These are phyloP conservation scores for Poeciliopsis presidionis DNA, from an alignment of 2,797 vertebrate genomes.

Conservation along the genomic window DNA sequence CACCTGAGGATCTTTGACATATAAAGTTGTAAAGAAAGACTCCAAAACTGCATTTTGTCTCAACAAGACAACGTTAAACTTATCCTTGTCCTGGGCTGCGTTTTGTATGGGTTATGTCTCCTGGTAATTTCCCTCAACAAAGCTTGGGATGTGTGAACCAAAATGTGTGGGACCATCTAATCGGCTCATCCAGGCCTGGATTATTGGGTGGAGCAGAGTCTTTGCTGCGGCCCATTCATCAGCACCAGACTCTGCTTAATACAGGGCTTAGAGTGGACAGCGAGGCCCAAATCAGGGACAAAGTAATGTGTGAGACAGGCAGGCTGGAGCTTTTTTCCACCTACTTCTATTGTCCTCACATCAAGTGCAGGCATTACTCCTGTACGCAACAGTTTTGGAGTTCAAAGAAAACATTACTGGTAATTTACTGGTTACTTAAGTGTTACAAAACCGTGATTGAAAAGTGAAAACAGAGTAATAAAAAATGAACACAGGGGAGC, in stretches of 20 bases:
- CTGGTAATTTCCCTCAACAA: not conserved
- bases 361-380: slow-evolving; percentile 59
- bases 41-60: slow-evolving; percentile 31
- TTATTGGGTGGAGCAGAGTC: slow-evolving; percentile 74
- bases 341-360: slow-evolving; percentile 61
- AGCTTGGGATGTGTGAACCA: slow-evolving; percentile 70
- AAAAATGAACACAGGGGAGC: slow-evolving; percentile 40
- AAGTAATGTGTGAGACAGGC: slow-evolving; percentile 52
- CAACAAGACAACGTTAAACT: slow-evolving; percentile 24
- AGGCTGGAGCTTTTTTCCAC: slow-evolving; percentile 42
- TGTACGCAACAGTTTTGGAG: slow-evolving; percentile 49
- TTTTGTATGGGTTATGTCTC: not conserved
- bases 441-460: slow-evolving; percentile 31
- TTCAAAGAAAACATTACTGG: slow-evolving; percentile 46
- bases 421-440: slow-evolving; percentile 13
- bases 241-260: slow-evolving; percentile 81
- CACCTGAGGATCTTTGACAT: slow-evolving; percentile 47
- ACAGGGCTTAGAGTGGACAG: slow-evolving; percentile 71
- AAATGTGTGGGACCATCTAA: slow-evolving; percentile 79
- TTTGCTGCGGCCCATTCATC: slow-evolving; percentile 78
- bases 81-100: slow-evolving; percentile 21
- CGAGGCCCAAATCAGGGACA: slow-evolving; percentile 62
- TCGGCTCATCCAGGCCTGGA: slow-evolving; percentile 75
- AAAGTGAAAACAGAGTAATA: slow-evolving; percentile 32
- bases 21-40: slow-evolving; percentile 25